These are phyloP conservation scores for Galleria mellonella DNA, from an alignment of 1,140 invertebrate genomes.

Conservation along the genomic window DNA sequence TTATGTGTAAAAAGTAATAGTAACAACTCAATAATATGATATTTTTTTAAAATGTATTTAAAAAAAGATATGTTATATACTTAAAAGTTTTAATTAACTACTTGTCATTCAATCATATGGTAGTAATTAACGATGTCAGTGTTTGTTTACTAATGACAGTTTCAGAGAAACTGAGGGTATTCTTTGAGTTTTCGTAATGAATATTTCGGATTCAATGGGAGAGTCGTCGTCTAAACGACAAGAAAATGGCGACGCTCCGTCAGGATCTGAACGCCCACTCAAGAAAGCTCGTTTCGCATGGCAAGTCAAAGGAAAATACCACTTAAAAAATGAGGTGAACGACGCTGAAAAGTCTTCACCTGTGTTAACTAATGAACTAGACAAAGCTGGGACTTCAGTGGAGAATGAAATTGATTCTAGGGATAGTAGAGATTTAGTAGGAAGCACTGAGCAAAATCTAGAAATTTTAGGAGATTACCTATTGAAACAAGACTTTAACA, in stretches of 20 bases:
- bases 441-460: slow-evolving; percentile 61
- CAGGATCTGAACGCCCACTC: slow-evolving; percentile 72
- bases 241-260: slow-evolving; percentile 67
- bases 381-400: slow-evolving; percentile 30
- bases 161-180: slow-evolving; percentile 23
- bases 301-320: slow-evolving; percentile 79
- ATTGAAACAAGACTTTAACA: slow-evolving; percentile 64
- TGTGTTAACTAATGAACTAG: slow-evolving; percentile 13
- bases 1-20: background rate
- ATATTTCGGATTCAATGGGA: slow-evolving; percentile 43
- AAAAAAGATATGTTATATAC: background rate
- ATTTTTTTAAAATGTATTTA: background rate
- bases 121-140: slow-evolving; percentile 67
- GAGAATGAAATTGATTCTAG: slow-evolving; percentile 21
- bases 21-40: background rate
- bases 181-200: slow-evolving; percentile 40
- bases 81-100: slow-evolving; percentile 47
- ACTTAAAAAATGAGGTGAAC: slow-evolving; percentile 68
- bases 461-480: slow-evolving; percentile 66
- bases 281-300: slow-evolving; percentile 79
- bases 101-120: slow-evolving; percentile 69
- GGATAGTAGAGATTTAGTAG: slow-evolving; percentile 26
- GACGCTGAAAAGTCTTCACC: slow-evolving; percentile 23
- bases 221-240: slow-evolving; percentile 66
- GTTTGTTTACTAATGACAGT: slow-evolving; percentile 68